phyloP scores from a whole-genome alignment of 1,140 invertebrate species.

The Bactericera cockerelli region DNA sequence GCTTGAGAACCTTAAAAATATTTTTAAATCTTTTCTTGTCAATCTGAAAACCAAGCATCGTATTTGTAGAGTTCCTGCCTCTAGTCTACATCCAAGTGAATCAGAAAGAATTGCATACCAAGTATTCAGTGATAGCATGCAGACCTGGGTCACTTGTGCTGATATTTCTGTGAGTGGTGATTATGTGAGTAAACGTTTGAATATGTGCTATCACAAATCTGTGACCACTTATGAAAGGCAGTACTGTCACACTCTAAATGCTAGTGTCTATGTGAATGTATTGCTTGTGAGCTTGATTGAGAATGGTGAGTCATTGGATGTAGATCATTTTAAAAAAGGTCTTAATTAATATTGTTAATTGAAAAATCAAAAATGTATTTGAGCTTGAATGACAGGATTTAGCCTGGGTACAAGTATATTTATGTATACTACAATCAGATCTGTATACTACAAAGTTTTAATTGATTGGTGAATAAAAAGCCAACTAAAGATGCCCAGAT shows the following conservation, averaged over 20 bases:
- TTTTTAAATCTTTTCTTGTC: constrained; percentile 36
- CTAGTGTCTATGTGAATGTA: background rate
- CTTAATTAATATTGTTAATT: background rate
- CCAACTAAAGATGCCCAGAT: no score
- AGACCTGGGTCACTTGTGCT: constrained; percentile 45
- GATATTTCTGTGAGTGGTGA: constrained; percentile 42
- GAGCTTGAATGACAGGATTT: no score
- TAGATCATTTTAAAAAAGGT: background rate
- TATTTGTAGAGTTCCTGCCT: constrained; percentile 36
- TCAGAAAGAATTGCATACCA: constrained; percentile 42
- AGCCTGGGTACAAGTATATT: no score
- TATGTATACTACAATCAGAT: no score
- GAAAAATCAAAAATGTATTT: no score
- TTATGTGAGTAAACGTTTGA: constrained; percentile 49
- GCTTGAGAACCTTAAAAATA: constrained; percentile 32
- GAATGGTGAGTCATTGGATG: background rate
- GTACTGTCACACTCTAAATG: background rate
- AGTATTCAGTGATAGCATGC: constrained; percentile 41
- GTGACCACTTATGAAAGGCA: background rate
- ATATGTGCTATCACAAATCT: constrained; percentile 36
- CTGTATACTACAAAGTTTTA: no score
- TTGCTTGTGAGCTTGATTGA: background rate
- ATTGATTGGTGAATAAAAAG: no score
- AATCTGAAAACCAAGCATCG: constrained; percentile 42
- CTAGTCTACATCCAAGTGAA: constrained; percentile 39